These are phyloP conservation scores for Hapalemur alaotrensis DNA, from an alignment of 2,797 vertebrate genomes.

Conservation along the genomic window DNA sequence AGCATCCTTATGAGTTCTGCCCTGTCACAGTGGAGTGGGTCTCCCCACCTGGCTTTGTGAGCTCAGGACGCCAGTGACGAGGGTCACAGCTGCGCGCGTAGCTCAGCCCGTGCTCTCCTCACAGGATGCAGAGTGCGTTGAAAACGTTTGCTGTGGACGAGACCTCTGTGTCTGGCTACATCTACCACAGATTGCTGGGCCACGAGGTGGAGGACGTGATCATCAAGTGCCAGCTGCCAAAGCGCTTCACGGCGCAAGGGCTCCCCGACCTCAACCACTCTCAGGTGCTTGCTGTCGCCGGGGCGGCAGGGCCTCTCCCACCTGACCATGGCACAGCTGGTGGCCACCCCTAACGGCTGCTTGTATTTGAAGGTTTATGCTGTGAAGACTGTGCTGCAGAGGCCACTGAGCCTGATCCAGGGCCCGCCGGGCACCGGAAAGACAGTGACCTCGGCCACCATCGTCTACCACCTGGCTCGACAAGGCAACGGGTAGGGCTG, in stretches of 20 bases:
- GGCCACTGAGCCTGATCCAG: conserved; percentile 98
- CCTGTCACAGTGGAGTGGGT: accelerated
- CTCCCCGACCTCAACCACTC: conserved; percentile 99
- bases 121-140: conserved; percentile 98
- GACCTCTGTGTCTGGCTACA: conserved; percentile 98
- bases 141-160: conserved; percentile 98
- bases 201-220: conserved; percentile 98
- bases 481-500: conserved; percentile 95
- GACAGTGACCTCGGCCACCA: conserved; percentile 98
- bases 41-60: not conserved
- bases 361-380: conserved; percentile 86
- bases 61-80: not conserved
- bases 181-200: conserved; percentile 98
- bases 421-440: conserved; percentile 98
- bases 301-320: not conserved
- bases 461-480: conserved; percentile 97
- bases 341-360: not conserved
- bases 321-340: not conserved
- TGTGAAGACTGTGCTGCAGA: conserved; percentile 97
- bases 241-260: conserved; percentile 98
- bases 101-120: not conserved
- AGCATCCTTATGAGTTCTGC: not conserved
- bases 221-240: conserved; percentile 99
- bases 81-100: accelerated
- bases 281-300: conserved; percentile 86